phyloP scores from a whole-genome alignment of 1,140 invertebrate genomes.

The Charaxes varanes region DNA sequence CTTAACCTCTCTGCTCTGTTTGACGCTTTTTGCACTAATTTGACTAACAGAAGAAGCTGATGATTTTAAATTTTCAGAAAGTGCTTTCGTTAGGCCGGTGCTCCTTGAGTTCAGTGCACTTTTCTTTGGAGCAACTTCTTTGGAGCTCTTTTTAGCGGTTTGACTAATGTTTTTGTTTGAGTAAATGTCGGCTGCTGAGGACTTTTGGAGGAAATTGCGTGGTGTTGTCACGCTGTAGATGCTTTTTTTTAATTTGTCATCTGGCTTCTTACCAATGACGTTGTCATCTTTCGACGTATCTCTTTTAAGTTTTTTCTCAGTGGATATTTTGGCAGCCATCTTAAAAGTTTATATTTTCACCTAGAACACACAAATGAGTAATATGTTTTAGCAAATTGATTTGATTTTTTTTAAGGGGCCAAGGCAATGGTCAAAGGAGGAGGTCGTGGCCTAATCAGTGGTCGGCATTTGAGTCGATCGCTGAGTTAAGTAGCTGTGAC shows the following conservation, averaged over 20 bases:
- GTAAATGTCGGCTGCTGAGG: slow-evolving; percentile 50
- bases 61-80: slow-evolving; percentile 44
- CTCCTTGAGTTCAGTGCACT: too few species aligned
- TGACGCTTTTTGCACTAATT: slow-evolving; percentile 19
- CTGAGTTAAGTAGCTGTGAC: too few species aligned
- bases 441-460: too few species aligned
- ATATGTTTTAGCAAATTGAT: too few species aligned
- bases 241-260: slow-evolving; percentile 45
- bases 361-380: too few species aligned
- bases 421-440: too few species aligned
- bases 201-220: slow-evolving; percentile 38
- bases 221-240: slow-evolving; percentile 35
- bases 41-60: slow-evolving; percentile 35
- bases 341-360: too few species aligned
- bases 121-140: slow-evolving; percentile 30
- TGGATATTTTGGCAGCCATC: slow-evolving; percentile 8
- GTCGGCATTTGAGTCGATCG: too few species aligned
- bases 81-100: slow-evolving; percentile 42
- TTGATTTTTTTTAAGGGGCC: too few species aligned
- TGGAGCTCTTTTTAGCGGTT: slow-evolving; percentile 29
- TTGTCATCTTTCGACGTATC: slow-evolving; percentile 30
- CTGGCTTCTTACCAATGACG: slow-evolving; percentile 18
- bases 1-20: slow-evolving; percentile 13
- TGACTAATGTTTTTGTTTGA: slow-evolving; percentile 26
- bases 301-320: slow-evolving; percentile 21